Conservation (phyloP, 2,113 vertebrate species). For the Dipodomys stephensi region DNA sequence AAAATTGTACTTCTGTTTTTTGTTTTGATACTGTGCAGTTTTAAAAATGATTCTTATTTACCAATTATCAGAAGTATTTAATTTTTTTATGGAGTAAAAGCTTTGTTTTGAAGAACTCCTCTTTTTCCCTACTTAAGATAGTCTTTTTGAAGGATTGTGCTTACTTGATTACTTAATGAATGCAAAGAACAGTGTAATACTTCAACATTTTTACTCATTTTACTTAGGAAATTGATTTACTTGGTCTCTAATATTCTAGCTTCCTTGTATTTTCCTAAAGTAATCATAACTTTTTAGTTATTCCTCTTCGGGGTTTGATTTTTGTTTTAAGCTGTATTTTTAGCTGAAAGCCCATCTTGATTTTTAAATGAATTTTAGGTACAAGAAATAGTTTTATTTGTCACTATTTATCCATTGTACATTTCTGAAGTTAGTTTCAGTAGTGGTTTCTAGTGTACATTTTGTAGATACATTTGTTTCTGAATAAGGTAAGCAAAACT, state of each 20-base stretch:
- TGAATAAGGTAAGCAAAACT: not conserved
- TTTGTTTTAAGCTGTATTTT: conserved; percentile 19
- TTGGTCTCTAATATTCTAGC: conserved; percentile 38
- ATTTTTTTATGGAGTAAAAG: conserved; percentile 57
- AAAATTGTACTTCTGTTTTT: conserved; percentile 45
- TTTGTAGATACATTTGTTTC: not conserved
- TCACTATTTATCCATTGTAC: not conserved
- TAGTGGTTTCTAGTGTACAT: not conserved
- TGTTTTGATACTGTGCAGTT: conserved; percentile 21
- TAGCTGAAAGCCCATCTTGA: not conserved
- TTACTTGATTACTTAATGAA: conserved; percentile 67
- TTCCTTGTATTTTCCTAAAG: conserved; percentile 11
- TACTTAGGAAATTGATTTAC: conserved; percentile 55
- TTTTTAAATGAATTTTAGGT: conserved; percentile 21
- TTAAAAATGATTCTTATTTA: conserved; percentile 30
- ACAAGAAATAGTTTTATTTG: not conserved
- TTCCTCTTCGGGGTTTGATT: not conserved
- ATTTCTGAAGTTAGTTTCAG: conserved; percentile 25
- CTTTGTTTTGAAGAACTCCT: conserved; percentile 57
- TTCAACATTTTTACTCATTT: conserved; percentile 46
- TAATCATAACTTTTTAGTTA: conserved; percentile 29
- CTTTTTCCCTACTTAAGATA: conserved; percentile 33
- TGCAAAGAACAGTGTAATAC: conserved; percentile 26
- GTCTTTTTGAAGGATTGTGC: conserved; percentile 44
- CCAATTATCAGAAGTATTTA: conserved; percentile 57